Evolutionary conservation across 2,888 invertebrate genomes (phyloP).

Genomic region (Beris morrisii): DNA sequence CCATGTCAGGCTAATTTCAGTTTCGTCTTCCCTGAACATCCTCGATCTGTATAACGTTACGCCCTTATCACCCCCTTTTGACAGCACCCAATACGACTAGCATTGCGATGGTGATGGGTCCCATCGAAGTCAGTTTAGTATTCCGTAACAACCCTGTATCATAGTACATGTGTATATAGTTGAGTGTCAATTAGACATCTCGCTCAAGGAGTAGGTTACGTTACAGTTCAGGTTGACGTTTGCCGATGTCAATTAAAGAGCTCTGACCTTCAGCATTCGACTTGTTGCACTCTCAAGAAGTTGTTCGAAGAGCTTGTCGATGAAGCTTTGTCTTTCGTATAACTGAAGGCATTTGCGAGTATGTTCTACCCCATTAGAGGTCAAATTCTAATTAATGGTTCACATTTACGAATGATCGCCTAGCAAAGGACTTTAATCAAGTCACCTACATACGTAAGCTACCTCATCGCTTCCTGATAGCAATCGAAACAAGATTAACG

Average conservation of each 20-base stretch:
- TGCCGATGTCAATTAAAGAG: conserved; percentile 8
- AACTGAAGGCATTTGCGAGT: too few relatives aligned
- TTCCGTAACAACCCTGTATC: not conserved
- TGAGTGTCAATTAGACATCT: conserved; percentile 20
- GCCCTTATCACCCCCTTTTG: conserved; percentile 1
- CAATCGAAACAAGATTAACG: conserved; percentile 26
- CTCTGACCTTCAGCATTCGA: conserved; percentile 18
- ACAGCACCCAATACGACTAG: conserved; percentile 24
- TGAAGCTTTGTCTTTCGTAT: too few relatives aligned
- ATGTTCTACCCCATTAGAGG: not conserved
- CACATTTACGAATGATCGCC: conserved; percentile 36
- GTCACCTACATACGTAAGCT: too few relatives aligned
- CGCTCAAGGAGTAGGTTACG: conserved; percentile 14
- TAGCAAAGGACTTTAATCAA: not conserved
- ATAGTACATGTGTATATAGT: not conserved
- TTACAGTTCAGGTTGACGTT: not conserved
- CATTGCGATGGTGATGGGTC: conserved; percentile 29
- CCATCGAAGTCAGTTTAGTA: conserved; percentile 20
- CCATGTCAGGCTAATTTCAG: conserved; percentile 26
- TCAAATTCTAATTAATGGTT: conserved; percentile 34
- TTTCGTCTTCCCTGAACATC: not conserved
- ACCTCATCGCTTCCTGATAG: not conserved
- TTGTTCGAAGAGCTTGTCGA: not conserved
- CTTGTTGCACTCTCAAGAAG: conserved; percentile 19
- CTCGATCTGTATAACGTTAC: too few relatives aligned